These are phyloP conservation scores for Penaeus chinensis DNA, from an alignment of 1,140 invertebrate genomes.

Conservation along the genomic window DNA sequence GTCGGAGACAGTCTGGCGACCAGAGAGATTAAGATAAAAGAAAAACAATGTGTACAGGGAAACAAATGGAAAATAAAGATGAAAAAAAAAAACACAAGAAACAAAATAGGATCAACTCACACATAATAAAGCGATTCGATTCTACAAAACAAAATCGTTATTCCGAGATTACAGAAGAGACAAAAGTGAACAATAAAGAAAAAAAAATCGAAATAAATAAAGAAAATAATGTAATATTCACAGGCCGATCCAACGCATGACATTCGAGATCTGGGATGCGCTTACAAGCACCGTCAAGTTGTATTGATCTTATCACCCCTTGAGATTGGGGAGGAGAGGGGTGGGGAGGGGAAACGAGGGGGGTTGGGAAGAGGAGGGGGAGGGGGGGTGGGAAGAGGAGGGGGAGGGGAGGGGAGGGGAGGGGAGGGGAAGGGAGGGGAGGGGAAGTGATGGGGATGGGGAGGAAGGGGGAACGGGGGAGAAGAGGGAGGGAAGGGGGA, in stretches of 20 bases:
- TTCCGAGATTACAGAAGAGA: neutral
- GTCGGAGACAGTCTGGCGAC: neutral
- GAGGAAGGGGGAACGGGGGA: neutral
- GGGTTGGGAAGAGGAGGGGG: too few relatives aligned
- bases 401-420: too few relatives aligned
- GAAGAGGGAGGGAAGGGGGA: neutral
- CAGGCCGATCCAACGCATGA: neutral
- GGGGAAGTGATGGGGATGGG: neutral
- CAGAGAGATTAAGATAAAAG: neutral
- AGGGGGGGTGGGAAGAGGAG: neutral
- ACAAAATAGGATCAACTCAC: too few relatives aligned
- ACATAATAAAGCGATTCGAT: too few relatives aligned
- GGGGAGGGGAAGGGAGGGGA: neutral
- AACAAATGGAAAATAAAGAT: constrained; percentile 1
- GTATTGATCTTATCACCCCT: neutral
- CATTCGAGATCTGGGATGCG: too few relatives aligned
- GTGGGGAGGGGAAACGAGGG: neutral
- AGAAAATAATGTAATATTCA: neutral
- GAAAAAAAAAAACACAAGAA: neutral
- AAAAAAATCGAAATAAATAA: neutral
- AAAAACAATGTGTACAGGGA: neutral
- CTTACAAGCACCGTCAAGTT: too few relatives aligned
- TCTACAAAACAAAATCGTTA: too few relatives aligned
- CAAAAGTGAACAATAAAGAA: neutral
- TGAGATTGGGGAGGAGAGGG: neutral